Evolutionary conservation across 2,888 invertebrate genomes (phyloP).

Genomic region (Amitus sp.): DNA sequence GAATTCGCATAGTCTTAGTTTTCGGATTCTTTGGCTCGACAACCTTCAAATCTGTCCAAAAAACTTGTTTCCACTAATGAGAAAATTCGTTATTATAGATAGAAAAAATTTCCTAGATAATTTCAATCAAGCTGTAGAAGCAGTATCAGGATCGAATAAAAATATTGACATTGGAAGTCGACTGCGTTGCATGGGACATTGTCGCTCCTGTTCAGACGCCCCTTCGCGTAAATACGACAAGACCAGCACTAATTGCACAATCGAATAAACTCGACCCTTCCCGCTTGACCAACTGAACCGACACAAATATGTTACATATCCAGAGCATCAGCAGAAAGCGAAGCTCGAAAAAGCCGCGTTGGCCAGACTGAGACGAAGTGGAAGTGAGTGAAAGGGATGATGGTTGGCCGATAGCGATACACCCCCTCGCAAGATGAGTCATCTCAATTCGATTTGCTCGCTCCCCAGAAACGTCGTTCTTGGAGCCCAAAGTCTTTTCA

Average conservation of each 20-base stretch:
- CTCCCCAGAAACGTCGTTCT: neutral
- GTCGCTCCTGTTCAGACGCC: slow-evolving; percentile 36
- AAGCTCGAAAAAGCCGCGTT: slow-evolving; percentile 14
- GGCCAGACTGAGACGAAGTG: slow-evolving; percentile 8
- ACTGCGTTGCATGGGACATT: slow-evolving; percentile 19
- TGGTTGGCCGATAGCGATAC: slow-evolving; percentile 59
- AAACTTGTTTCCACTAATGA: too few relatives aligned
- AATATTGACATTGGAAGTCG: too few relatives aligned
- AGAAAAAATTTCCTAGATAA: too few relatives aligned
- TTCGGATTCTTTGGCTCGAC: too few relatives aligned
- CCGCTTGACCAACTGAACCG: slow-evolving; percentile 48
- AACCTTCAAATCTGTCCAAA: too few relatives aligned
- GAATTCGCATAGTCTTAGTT: too few relatives aligned
- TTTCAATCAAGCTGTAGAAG: too few relatives aligned
- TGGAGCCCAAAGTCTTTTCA: too few relatives aligned
- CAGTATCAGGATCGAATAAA: too few relatives aligned
- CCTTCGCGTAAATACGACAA: slow-evolving; percentile 53
- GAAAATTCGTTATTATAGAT: too few relatives aligned
- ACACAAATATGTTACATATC: slow-evolving; percentile 47
- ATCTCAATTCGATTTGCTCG: too few relatives aligned
- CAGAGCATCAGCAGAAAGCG: slow-evolving; percentile 26
- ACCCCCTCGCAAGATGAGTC: slow-evolving; percentile 52
- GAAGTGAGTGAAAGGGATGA: slow-evolving; percentile 20
- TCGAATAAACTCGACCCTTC: slow-evolving; percentile 59
- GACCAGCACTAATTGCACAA: slow-evolving; percentile 66